Base-by-base conservation (phyloP, 1,140 invertebrate species). In the Pseudomyrmex dendroicus region DNA sequence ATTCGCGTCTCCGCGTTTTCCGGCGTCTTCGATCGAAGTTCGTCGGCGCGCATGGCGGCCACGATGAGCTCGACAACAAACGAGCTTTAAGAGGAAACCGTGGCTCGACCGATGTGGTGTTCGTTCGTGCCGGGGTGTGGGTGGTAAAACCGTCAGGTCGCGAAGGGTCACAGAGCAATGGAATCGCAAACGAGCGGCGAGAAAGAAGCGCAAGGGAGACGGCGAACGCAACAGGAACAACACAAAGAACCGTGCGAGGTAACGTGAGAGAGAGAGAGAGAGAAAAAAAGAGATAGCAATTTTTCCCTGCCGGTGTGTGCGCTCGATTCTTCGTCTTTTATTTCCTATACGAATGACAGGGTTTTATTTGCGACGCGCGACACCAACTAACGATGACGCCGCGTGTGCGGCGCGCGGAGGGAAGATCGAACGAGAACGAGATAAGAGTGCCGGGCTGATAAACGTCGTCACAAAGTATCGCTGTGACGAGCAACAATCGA, bases 61-160 rank as follows among this genome's bases (percentile, higher is more conserved):
- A 72, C 76, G 76, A 80, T 80, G 76, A 80, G 76, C 76, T 72
- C 76, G 46, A 80, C 76, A 80, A 78, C 66, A 80, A 80, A 80
- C 76, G 66, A 80, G 76, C 66, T 80, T 80, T 80, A 80, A 80
- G 76, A 80, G 76, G 44, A 72, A 68, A 80, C 76, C 76, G 48
- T 59, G 52, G 76, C 64, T 78, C 76, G 66, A 64, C 66, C 54
- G 66, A 35, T 35, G 76, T 56, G 62, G 44, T 72, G 76, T 80
- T 70, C 76, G 66, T 80, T 70, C 76, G 66, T 80, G 76, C 22
- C 66, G 66, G 76, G 35, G 66, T 80, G 66, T 80, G 76, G 76
- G 76, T 80, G 76, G 76, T 80, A 80, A 80, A 80, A 80, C 66
- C 76, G 66, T 80, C 66, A 72, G 66, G 76, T 76, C 73, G 73